A percentile compares a stretch with the other conserved stretches of the same genome.
Conservation (phyloP, 1,140 invertebrate species). For the Mactra quadrangularis region DNA sequence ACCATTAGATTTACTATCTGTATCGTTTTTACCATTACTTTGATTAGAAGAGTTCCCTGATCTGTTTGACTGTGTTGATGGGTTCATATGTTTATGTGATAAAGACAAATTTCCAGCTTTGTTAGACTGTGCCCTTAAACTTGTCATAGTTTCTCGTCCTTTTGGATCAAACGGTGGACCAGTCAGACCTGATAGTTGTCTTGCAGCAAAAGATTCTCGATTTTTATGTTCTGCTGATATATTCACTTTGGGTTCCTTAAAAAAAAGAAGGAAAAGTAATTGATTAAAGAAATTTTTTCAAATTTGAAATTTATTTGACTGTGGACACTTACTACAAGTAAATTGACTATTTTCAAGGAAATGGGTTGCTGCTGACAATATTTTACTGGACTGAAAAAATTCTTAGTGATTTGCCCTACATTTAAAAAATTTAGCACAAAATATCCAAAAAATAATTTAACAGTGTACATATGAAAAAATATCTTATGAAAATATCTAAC, state of each 20-base stretch:
- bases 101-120: not conserved
- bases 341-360: too few species aligned
- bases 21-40: not conserved
- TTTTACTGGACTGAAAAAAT: too few species aligned
- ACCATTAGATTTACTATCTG: constrained; percentile 4
- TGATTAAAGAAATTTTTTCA: not conserved
- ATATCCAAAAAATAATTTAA: too few species aligned
- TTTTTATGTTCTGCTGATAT: constrained; percentile 58
- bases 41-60: not conserved
- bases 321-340: too few species aligned
- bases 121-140: not conserved
- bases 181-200: constrained; percentile 35
- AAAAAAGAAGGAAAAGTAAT: not conserved
- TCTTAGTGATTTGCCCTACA: too few species aligned
- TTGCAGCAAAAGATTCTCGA: constrained; percentile 42
- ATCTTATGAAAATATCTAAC: too few species aligned
- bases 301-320: too few species aligned
- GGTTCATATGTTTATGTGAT: not conserved
- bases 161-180: constrained; percentile 26
- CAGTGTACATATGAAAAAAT: too few species aligned
- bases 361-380: too few species aligned
- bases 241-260: constrained; percentile 45
- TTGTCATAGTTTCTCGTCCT: not conserved
- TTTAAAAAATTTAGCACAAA: too few species aligned
- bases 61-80: not conserved